Base-by-base conservation (phyloP, 2,797 vertebrate species). In the Urophycis tenuis region DNA sequence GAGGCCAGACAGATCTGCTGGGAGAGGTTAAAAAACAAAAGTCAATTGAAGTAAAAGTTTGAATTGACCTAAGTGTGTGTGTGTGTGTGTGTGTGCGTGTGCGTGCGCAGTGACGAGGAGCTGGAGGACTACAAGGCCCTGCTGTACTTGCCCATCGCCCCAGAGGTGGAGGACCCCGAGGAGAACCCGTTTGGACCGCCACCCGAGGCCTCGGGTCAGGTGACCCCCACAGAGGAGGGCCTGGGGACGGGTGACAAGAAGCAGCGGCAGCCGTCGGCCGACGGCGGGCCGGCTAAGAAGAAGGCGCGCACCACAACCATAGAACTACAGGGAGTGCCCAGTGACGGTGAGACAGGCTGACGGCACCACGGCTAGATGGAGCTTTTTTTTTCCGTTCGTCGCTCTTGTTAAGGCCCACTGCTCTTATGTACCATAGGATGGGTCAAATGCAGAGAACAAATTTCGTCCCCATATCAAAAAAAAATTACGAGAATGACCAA, bases 221-320 rank as follows among this genome's bases (percentile, higher is more conserved):
- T 92, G 0, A 87, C 93, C 0, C 45, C 92, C 22, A 77, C 92
- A 0, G 97, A 99, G 0, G 97, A 98, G 0, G 77, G 82, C 8
- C 39, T 87, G 7, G 35, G 79, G 1, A 89, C 91, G 0, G 91
- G 92, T 0, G 94, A 96, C 73, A 98, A 98, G 82, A 98, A 96
- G 87, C 97, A 97, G 85, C 92, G 96, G 3, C 96, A 95, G 78
- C 93, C 93, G 1, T 94, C 94, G 2, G 91, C 95, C 0, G 97
- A 99, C 30, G 96, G 96, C 41, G 96, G 94, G 34, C 95, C 95
- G 0, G 94, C 96, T 76, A 97, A 96, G 91, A 99, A 99, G 92
- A 99, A 98, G 85, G 95, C 96, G 78, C 96, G 97, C 87, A 99
- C 96, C 41, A 99, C 97, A 89, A 98, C 94, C 82, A 96, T 99